phyloP scores from a whole-genome alignment of 2,888 invertebrate species.

The Hanleya hanleyi region DNA sequence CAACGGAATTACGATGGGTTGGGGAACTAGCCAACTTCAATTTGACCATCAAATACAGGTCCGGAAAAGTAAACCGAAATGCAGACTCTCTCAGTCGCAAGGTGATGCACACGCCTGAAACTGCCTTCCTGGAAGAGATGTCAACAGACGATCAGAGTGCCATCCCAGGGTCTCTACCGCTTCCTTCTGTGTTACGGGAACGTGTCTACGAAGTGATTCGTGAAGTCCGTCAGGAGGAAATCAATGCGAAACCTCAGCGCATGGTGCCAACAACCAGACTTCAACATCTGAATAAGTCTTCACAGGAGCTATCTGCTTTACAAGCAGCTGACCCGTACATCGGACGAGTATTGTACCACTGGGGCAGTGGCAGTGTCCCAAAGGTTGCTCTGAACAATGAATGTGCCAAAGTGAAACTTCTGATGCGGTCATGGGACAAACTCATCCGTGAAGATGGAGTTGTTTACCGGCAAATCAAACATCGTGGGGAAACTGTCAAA shows the following conservation, averaged over 20 bases:
- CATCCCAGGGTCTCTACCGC: too few species aligned
- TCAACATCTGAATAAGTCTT: background rate
- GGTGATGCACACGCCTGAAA: background rate
- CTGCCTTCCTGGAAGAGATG: too few species aligned
- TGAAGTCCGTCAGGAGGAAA: background rate
- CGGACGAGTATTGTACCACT: background rate
- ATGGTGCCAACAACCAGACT: background rate
- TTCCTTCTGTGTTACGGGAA: too few species aligned
- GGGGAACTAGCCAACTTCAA: constrained; percentile 37
- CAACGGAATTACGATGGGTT: constrained; percentile 43
- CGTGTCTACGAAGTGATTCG: background rate
- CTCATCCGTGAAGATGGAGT: too few species aligned
- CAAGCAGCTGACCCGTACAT: background rate
- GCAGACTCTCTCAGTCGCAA: constrained; percentile 39
- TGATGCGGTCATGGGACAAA: background rate
- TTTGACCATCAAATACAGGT: constrained; percentile 35
- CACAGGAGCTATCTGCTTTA: background rate
- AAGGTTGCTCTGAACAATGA: background rate
- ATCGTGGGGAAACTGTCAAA: too few species aligned
- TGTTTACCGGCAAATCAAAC: too few species aligned
- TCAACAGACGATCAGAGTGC: too few species aligned
- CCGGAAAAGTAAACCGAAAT: constrained; percentile 33
- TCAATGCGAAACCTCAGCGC: background rate
- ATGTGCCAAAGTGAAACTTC: background rate
- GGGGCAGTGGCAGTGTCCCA: background rate